phyloP scores from a whole-genome alignment of 2,113 vertebrate species.

The Elanoides forficatus region DNA sequence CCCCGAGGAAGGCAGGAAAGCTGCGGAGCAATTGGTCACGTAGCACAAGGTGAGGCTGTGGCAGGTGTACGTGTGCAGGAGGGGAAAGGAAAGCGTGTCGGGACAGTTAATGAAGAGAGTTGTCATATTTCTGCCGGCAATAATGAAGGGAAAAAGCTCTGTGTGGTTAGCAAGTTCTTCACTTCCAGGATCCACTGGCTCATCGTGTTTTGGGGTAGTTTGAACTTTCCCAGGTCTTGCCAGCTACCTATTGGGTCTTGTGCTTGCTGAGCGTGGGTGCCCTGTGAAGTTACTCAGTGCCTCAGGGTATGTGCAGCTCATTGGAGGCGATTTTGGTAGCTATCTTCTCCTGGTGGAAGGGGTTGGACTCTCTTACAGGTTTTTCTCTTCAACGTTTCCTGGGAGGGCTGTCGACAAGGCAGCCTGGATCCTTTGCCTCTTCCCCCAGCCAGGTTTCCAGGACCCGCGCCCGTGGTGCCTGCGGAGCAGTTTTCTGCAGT shows the following conservation, averaged over 20 bases:
- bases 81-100: accelerated
- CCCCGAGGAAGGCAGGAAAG: not conserved
- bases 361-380: not conserved
- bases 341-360: not conserved
- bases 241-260: not conserved
- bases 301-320: not conserved
- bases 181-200: not conserved
- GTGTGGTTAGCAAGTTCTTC: not conserved
- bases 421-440: not conserved
- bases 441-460: not conserved
- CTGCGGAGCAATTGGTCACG: not conserved
- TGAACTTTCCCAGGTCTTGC: not conserved
- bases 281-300: not conserved
- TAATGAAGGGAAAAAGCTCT: not conserved
- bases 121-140: not conserved
- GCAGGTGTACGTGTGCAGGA: not conserved
- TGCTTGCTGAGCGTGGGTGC: accelerated
- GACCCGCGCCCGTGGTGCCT: accelerated
- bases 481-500: accelerated
- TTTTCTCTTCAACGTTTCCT: not conserved
- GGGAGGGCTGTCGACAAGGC: not conserved
- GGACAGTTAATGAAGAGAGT: not conserved
- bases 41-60: not conserved
- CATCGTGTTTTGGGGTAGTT: not conserved
- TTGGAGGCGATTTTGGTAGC: accelerated